Base-by-base conservation (phyloP, 2,797 vertebrate genomes). In the Rhinophrynus dorsalis region DNA sequence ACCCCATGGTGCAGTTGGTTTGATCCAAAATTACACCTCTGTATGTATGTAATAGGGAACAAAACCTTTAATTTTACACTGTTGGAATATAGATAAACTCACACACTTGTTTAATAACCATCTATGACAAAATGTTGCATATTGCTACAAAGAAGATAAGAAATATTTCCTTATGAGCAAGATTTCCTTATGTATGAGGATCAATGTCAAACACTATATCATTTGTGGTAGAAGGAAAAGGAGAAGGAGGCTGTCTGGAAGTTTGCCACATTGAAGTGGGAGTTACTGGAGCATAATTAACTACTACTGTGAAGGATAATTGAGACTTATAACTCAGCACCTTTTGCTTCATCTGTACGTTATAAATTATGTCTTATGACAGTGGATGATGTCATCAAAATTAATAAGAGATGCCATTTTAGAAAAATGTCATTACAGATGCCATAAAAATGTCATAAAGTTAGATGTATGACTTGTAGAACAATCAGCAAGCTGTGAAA, bases 321-420 rank as follows among this genome's bases (percentile, higher is more conserved):
- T 73, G 60, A 73, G 69, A 66, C 69, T 55, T 58, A 73, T 66
- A 66, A 73, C 45, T 66, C 62, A 59, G 48, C 33, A 11, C 44
- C 62, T 59, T 64, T 65, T 29, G 44, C 55, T 48, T 72, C 20
- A 8, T 58, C 29, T 35, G 42, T 26, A 65, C 61, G 33, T 58
- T 32, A 66, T 73, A 66, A 73, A 73, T 73, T 66, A n/a, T 35
- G n/a, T 42, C 24, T 21, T 54, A 32, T 73, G 62, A 57, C 69
- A 66, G 15, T 44, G 35, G 69, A 57, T 73, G 69, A 73, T 65
- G 69, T 73, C 69, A 73, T 73, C 57, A 37, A 66, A 66, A 73
- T 73, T 66, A 73, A 72, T 72, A 63, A 54, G 62, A 73, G 69
- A 66, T 73, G 69, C 62, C 69, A 66, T 73, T 56, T 73, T 58